Evolutionary conservation across 2,888 invertebrate genomes (phyloP).

Genomic region (Gastrophysa polygoni): DNA sequence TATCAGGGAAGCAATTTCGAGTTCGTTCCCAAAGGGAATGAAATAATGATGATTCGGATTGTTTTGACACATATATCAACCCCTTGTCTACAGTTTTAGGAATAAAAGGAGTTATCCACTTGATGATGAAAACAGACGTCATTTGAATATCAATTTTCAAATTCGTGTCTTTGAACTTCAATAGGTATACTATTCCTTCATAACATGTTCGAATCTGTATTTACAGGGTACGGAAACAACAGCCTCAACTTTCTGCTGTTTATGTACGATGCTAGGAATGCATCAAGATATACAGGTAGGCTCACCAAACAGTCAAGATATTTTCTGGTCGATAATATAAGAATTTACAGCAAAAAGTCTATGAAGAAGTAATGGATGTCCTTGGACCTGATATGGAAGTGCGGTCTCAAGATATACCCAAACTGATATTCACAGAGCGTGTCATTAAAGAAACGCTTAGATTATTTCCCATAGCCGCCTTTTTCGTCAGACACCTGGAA

Average conservation of each 20-base stretch:
- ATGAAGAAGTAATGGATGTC: conserved; percentile 35
- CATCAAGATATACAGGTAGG: conserved; percentile 28
- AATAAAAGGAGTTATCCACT: no score
- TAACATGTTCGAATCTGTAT: neutral
- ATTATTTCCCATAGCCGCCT: conserved; percentile 39
- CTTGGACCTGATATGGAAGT: conserved; percentile 28
- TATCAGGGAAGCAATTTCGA: no score
- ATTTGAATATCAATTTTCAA: no score
- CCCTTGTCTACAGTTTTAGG: no score
- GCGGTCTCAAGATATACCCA: conserved; percentile 29
- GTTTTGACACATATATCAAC: no score
- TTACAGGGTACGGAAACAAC: conserved; percentile 44
- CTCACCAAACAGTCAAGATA: neutral
- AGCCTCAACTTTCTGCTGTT: conserved; percentile 43
- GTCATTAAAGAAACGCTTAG: conserved; percentile 42
- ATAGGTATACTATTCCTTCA: no score
- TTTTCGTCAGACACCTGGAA: conserved; percentile 23
- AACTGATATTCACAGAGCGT: conserved; percentile 39
- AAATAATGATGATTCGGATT: no score
- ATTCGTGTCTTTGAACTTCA: no score
- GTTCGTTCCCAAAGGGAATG: no score
- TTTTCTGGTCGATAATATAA: neutral
- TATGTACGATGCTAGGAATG: conserved; percentile 41
- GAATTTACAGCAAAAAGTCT: conserved; percentile 36
- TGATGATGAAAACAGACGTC: no score